Evolutionary conservation across 1,140 invertebrate species (phyloP).

Genomic region (Holotrichia oblita): DNA sequence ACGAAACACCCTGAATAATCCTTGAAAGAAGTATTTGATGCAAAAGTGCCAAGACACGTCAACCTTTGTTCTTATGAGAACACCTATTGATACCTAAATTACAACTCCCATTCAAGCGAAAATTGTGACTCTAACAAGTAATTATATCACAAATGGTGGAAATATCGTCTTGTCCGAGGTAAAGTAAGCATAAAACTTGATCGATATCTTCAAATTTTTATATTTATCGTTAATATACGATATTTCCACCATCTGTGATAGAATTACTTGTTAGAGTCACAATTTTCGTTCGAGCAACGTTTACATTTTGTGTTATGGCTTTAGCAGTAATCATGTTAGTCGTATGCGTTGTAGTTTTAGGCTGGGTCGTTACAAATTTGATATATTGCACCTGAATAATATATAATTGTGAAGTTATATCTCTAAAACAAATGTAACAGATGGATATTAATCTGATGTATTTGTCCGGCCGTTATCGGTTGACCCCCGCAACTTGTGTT

Average conservation of each 20-base stretch:
- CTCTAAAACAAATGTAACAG: conserved; percentile 54
- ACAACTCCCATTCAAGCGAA: too few species aligned
- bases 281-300: conserved; percentile 21
- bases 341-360: conserved; percentile 61
- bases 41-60: too few species aligned
- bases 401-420: not conserved
- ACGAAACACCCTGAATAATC: too few species aligned
- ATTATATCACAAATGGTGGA: conserved; percentile 14
- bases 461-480: conserved; percentile 64
- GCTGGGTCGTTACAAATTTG: conserved; percentile 68
- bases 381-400: conserved; percentile 74
- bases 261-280: conserved; percentile 23
- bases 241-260: conserved; percentile 32
- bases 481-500: conserved; percentile 70
- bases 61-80: too few species aligned
- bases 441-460: conserved; percentile 78
- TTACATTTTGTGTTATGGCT: conserved; percentile 39
- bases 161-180: conserved; percentile 49
- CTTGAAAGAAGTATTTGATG: too few species aligned
- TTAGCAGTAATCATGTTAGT: conserved; percentile 61
- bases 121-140: conserved; percentile 23
- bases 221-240: conserved; percentile 39
- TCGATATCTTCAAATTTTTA: not conserved
- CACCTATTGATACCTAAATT: too few species aligned
- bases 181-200: conserved; percentile 47